Evolutionary conservation across 2,888 invertebrate genomes (phyloP), one percentile per base, ranked within the genome.

Genomic region (Hydrotaea cyrtoneurina): DNA sequence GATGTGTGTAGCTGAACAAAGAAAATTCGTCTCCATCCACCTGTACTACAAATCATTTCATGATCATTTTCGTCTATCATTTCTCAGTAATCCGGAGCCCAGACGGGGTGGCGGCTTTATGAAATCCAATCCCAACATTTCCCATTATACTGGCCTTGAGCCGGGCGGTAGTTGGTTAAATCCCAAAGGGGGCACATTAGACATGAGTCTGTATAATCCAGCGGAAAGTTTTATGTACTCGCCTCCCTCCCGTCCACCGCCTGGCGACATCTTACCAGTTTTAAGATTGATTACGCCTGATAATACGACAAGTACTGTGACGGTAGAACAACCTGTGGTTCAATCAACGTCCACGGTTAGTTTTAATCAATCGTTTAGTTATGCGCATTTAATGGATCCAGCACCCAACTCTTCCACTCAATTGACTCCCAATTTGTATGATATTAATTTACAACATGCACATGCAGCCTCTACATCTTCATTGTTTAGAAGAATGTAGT

Each of bases 141-240:
- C 87, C 0, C 80, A 84, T 31, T 87, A 84, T 50, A 87, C 87
- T 0, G 87, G 87, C 17, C 84, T 86, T 39, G 87, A 87, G 59
- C 36, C 17, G 0, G 87, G 87, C 2, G 87, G 87, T 17, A 80
- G 75, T 66, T 87, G 87, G 87, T n/a, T 83, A 23, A 64, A 76
- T 57, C 17, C 39, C 15, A 55, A 57, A 10, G 82, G 76, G 10
- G 64, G 64, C 23, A 55, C 46, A 23, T 71, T 76, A 7, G 72
- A 82, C 46, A 53, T 78, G 5, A 19, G 46, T 15, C n/a, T 21
- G 17, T 21, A 10, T 17, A 21, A 76, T 57, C 75, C 78, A 10
- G 13, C 55, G 23, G 13, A 72, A 46, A 62, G 31, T 31, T 17
- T 75, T 46, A 69, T 69, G 15, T 17, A 55, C 19, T 36, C 15